Evolutionary conservation across 2,113 vertebrate species (phyloP).

Genomic region (Lonchura striata): DNA sequence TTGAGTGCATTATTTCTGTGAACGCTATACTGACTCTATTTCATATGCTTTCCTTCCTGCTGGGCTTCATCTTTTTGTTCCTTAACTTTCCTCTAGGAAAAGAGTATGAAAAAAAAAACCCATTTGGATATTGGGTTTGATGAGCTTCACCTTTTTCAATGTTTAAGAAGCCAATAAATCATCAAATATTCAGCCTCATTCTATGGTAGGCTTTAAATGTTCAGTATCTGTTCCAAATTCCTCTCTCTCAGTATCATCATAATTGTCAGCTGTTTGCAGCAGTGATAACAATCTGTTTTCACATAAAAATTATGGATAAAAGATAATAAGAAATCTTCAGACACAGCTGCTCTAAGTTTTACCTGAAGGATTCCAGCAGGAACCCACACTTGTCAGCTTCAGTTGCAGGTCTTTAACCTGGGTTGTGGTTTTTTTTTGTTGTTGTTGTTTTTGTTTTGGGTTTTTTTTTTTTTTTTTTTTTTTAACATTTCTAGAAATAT

Average conservation of each 20-base stretch:
- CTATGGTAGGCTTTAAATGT: not conserved
- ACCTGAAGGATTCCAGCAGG: not conserved
- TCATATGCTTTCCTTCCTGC: not conserved
- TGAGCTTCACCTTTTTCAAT: not conserved
- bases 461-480: no score
- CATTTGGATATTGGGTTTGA: not conserved
- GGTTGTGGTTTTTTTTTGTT: not conserved
- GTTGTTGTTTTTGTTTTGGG: no score
- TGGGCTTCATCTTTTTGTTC: not conserved
- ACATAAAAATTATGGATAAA: not conserved
- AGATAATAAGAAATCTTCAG: not conserved
- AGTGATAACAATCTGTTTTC: not conserved
- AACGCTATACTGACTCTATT: not conserved
- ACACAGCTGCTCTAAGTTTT: not conserved
- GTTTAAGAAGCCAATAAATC: not conserved
- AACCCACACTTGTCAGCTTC: not conserved
- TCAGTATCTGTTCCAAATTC: not conserved
- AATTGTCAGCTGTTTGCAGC: not conserved
- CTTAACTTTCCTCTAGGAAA: not conserved
- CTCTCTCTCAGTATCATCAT: not conserved
- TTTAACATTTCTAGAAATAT: conserved; percentile 10
- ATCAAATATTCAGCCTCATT: not conserved
- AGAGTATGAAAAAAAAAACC: not conserved
- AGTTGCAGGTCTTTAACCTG: not conserved
- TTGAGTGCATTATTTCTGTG: not conserved